A percentile compares a stretch with the other conserved stretches of the same genome.
Evolutionary conservation across 2,113 vertebrate species (phyloP).

Genomic region (Climacteris rufus): DNA sequence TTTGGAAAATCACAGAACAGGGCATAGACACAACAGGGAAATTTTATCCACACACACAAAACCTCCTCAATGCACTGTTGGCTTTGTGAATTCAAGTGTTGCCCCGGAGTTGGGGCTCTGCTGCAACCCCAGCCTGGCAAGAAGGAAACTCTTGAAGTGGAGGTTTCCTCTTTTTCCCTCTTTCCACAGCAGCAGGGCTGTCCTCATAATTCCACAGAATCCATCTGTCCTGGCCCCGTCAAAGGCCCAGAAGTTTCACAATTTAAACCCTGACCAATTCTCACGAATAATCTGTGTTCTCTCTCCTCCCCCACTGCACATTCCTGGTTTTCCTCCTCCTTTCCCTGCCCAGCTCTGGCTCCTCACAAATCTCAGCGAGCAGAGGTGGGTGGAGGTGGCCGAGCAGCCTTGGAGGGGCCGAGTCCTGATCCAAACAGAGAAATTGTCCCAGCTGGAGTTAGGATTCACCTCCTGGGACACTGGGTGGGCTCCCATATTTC

Average conservation of each 20-base stretch:
- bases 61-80: accelerated
- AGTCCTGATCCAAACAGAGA: not conserved
- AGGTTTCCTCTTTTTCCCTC: too few species aligned
- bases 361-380: accelerated
- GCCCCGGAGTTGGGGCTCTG: not conserved
- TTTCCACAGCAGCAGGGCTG: accelerated
- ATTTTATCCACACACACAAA: accelerated
- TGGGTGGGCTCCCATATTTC: not conserved
- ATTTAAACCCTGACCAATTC: not conserved
- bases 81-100: accelerated
- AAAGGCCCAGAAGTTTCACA: not conserved
- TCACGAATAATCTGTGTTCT: too few species aligned
- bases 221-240: too few species aligned
- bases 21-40: accelerated
- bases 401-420: accelerated
- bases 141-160: not conserved
- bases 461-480: not conserved
- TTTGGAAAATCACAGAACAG: accelerated
- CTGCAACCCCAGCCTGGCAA: not conserved
- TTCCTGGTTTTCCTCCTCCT: not conserved
- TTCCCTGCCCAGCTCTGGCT: not conserved
- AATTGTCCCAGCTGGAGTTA: accelerated
- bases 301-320: accelerated
- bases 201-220: accelerated
- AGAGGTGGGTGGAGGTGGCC: not conserved